phyloP scores from a whole-genome alignment of 2,888 invertebrate genomes.

The Lasioglossum lativentre region DNA sequence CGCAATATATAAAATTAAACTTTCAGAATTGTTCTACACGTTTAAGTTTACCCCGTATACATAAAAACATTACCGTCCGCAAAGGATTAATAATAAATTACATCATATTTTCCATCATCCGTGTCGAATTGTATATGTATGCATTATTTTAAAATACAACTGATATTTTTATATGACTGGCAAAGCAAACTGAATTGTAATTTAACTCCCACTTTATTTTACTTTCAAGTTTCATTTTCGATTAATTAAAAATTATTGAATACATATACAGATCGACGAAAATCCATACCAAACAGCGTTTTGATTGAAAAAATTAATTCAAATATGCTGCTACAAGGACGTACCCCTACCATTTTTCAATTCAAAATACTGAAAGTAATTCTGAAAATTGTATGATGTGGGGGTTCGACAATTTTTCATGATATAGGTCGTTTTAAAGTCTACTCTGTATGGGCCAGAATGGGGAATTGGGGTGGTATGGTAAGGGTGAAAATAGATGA shows the following conservation, averaged over 20 bases:
- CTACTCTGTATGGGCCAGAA: slow-evolving; percentile 17
- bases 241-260: not conserved
- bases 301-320: not conserved
- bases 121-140: not conserved
- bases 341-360: not conserved
- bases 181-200: not conserved
- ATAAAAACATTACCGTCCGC: not conserved
- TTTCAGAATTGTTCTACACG: not conserved
- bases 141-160: not conserved
- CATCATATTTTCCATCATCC: not conserved
- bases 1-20: not conserved
- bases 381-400: slow-evolving; percentile 27
- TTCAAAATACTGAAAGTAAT: not conserved
- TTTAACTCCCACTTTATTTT: not conserved
- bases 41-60: not conserved
- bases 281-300: not conserved
- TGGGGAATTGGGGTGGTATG: slow-evolving; percentile 30
- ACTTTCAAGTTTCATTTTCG: not conserved
- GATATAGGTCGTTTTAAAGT: slow-evolving; percentile 44
- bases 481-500: slow-evolving; percentile 49
- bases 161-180: not conserved
- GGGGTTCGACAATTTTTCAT: not conserved
- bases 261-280: not conserved
- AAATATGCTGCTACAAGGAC: not conserved
- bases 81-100: not conserved